These are phyloP conservation scores for Ischnura elegans DNA, from an alignment of 2,888 invertebrate species.

Conservation along the genomic window DNA sequence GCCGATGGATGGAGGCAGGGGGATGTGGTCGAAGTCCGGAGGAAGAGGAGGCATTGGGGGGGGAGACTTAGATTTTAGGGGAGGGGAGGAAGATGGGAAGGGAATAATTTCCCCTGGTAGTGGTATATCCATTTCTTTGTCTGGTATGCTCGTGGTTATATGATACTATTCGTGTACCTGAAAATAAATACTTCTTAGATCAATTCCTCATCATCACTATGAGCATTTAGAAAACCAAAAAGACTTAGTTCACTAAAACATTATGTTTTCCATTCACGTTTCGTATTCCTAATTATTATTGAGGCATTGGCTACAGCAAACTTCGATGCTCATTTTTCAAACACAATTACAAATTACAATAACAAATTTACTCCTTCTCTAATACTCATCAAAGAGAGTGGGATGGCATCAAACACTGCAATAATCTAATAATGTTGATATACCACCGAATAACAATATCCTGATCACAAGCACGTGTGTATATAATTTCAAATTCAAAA, in stretches of 20 bases:
- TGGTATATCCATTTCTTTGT: constrained; percentile 45
- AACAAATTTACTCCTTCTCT: background rate
- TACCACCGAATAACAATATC: too few species aligned
- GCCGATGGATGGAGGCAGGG: constrained; percentile 50
- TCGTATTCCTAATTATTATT: too few species aligned
- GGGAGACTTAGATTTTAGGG: constrained; percentile 24
- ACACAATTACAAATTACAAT: background rate
- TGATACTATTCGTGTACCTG: background rate
- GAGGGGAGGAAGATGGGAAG: constrained; percentile 16
- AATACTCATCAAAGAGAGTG: too few species aligned
- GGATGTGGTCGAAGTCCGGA: constrained; percentile 65
- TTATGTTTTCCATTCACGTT: too few species aligned
- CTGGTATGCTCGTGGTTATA: background rate
- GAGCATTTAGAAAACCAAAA: background rate
- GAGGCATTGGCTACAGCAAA: too few species aligned
- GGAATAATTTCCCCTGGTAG: constrained; percentile 58
- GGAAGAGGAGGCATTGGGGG: constrained; percentile 48
- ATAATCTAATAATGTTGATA: too few species aligned
- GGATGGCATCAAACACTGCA: too few species aligned
- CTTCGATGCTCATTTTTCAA: too few species aligned
- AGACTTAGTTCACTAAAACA: too few species aligned
- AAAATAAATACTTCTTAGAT: background rate
- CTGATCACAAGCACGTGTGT: background rate
- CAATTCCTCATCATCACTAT: background rate
- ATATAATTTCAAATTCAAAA: background rate